These are phyloP conservation scores for Haemorhous mexicanus DNA, from an alignment of 2,113 vertebrate genomes.

Conservation along the genomic window DNA sequence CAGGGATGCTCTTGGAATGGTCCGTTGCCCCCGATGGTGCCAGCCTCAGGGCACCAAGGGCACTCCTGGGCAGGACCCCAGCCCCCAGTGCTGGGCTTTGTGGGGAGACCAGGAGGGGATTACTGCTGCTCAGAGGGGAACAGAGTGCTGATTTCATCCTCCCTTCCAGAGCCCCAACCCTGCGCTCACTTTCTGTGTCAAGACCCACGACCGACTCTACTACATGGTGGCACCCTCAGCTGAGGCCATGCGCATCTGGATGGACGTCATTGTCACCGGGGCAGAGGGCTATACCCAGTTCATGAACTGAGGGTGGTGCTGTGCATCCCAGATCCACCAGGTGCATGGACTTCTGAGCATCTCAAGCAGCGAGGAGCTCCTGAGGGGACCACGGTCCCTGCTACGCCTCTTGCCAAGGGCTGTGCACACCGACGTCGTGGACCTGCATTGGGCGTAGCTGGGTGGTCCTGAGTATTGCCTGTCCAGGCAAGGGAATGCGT, in stretches of 20 bases:
- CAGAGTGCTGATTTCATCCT: background rate
- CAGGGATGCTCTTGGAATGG: no score
- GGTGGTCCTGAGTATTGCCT: background rate
- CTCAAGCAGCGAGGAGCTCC: background rate
- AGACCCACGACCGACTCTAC: constrained; percentile 96
- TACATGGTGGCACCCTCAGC: constrained; percentile 93
- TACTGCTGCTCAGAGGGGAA: background rate
- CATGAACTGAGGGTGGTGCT: constrained; percentile 77
- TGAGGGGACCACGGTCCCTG: background rate
- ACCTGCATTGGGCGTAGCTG: accelerated
- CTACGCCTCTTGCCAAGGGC: background rate
- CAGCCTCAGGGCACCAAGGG: accelerated
- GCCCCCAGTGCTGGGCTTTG: background rate
- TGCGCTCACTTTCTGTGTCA: constrained; percentile 93
- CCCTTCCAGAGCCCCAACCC: constrained; percentile 88
- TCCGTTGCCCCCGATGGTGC: accelerated
- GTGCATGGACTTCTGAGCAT: background rate
- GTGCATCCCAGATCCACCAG: background rate
- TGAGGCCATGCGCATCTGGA: constrained; percentile 98
- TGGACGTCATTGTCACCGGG: constrained; percentile 96
- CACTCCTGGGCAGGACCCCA: background rate
- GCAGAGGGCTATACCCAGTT: constrained; percentile 98
- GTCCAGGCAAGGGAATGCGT: background rate
- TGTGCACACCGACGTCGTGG: accelerated
- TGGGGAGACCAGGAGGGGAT: no score